Evolutionary conservation across 2,888 invertebrate species (phyloP).

Genomic region (Blera fallax): DNA sequence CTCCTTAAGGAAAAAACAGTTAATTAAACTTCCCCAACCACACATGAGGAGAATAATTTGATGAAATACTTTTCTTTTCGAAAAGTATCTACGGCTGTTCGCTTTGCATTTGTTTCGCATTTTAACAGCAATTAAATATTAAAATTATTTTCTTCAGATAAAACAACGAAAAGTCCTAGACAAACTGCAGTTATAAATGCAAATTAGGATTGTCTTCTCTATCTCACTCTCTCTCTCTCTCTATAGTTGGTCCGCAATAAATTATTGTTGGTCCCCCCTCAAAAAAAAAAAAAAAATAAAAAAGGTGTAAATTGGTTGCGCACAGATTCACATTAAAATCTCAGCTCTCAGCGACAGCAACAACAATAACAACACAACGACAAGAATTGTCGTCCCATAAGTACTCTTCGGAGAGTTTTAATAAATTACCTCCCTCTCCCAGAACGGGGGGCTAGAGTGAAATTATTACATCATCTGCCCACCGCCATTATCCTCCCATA

Average conservation of each 20-base stretch:
- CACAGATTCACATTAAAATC: slow-evolving; percentile 50
- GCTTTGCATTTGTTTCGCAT: background rate
- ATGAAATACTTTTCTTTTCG: background rate
- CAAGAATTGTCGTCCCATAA: slow-evolving; percentile 48
- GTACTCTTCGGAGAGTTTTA: slow-evolving; percentile 64
- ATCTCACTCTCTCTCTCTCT: background rate
- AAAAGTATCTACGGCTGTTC: background rate
- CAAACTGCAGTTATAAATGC: slow-evolving; percentile 30
- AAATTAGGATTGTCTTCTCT: background rate
- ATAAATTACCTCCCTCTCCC: slow-evolving; percentile 56
- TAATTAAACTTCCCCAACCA: slow-evolving; percentile 33
- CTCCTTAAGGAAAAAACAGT: background rate
- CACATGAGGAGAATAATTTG: slow-evolving; percentile 9
- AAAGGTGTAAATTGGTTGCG: slow-evolving; percentile 50
- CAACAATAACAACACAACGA: slow-evolving; percentile 33
- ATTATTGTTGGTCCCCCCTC: background rate
- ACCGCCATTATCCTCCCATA: slow-evolving; percentile 53
- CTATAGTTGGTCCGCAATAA: background rate
- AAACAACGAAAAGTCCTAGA: background rate
- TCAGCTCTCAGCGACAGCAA: slow-evolving; percentile 37
- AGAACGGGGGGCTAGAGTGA: background rate
- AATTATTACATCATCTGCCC: slow-evolving; percentile 58
- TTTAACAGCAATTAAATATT: slow-evolving; percentile 52
- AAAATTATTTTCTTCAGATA: slow-evolving; percentile 20
- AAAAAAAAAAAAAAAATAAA: background rate